Evolutionary conservation across 2,113 vertebrate genomes (phyloP), one percentile per base, ranked within the genome.

Genomic region (Thermophis baileyi): DNA sequence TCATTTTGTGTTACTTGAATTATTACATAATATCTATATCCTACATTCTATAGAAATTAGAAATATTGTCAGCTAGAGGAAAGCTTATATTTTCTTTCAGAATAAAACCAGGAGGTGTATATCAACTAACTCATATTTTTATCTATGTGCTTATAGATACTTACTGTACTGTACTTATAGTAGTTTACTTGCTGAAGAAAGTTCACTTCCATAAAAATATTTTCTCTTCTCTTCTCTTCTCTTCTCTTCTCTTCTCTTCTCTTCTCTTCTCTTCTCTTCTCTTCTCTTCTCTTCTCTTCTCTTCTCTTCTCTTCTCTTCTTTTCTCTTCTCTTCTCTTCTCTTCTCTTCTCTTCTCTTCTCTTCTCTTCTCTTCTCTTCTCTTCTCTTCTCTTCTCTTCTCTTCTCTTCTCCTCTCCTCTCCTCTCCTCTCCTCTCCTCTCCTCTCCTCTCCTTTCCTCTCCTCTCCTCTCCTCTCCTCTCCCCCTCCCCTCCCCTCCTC

Each of bases 121-220:
- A 91, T 85, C 57, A 46, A 0, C 54, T 51, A 50, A 20, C 0
- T 25, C 10, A 85, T 0, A 85, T 94, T 94, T 94, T 81, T 93
- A 95, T 91, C 85, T 92, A 57, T 57, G 51, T 22, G 1, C 9
- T 93, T 92, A 92, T 12, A 63, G 57, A 11, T 12, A 27, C 24
- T 57, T 60, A 27, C 9, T 63, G 10, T 63, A 60, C 57, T 47
- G 10, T 63, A 60, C 57, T 47, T 30, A 90, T 85, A 90, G 11
- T 25, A 89, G 24, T 93, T 87, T 90, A 89, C 69, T 90, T 90
- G 50, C 47, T 40, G 51, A 3, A 89, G 49, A 87, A 87, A n/a
- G 14, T 50, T 90, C 2, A 3, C 93, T 95, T 95, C 24, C 47
- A 55, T 63, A 69, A 93, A 9, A 20, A 74, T 35, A 63, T n/a